Evolutionary conservation across 1,140 invertebrate genomes (phyloP).

Genomic region (Saccostrea cuccullata): DNA sequence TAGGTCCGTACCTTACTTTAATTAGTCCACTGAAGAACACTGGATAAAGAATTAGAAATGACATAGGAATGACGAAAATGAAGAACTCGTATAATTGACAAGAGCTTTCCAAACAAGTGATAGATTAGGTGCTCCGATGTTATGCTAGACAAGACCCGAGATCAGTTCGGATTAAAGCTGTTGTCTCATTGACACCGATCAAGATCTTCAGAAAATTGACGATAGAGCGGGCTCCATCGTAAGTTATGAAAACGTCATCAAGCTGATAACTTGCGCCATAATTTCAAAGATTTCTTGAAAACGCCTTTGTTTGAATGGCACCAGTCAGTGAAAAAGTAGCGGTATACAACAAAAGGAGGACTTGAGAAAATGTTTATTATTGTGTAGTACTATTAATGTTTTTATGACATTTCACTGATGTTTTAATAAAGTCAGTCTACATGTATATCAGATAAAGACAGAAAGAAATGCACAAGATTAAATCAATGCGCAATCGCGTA

Average conservation of each 20-base stretch:
- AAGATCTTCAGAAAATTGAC: constrained; percentile 7
- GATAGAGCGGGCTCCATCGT: neutral
- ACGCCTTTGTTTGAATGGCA: constrained; percentile 33
- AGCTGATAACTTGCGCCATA: constrained; percentile 5
- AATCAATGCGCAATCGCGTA: neutral
- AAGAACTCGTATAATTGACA: constrained; percentile 11
- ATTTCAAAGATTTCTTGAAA: constrained; percentile 28
- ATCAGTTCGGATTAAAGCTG: constrained; percentile 15
- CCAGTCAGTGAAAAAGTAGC: neutral
- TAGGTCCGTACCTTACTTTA: neutral
- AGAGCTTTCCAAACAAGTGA: constrained; percentile 28
- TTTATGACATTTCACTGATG: constrained; percentile 4
- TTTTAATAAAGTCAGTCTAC: neutral
- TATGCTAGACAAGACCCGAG: neutral
- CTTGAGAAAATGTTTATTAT: neutral
- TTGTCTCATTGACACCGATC: neutral
- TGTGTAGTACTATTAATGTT: neutral
- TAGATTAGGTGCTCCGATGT: neutral
- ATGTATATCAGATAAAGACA: neutral
- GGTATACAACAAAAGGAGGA: neutral
- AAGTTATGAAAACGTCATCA: neutral
- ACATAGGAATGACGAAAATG: constrained; percentile 23
- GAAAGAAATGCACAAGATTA: neutral
- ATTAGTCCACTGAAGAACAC: neutral
- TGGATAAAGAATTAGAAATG: constrained; percentile 13